Evolutionary conservation across 2,888 invertebrate genomes (phyloP).

Genomic region (Eupithecia subfuscata): DNA sequence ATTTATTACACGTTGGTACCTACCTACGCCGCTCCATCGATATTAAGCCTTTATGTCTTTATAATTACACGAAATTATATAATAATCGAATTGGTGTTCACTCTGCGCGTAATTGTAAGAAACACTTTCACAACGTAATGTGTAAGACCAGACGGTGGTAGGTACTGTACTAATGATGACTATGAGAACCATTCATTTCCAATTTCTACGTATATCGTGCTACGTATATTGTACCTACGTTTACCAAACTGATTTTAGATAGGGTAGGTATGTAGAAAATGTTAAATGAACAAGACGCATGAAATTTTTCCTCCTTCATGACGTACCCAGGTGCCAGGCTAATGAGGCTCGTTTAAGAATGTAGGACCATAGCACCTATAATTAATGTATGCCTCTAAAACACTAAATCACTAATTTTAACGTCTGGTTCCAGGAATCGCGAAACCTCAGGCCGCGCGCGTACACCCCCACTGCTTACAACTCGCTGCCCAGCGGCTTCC

Average conservation of each 20-base stretch:
- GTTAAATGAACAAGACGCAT: not conserved
- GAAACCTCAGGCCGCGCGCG: slow-evolving; percentile 78
- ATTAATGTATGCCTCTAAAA: not conserved
- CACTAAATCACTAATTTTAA: not conserved
- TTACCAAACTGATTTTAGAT: too few species aligned
- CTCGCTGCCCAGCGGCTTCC: slow-evolving; percentile 74
- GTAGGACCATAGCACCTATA: not conserved
- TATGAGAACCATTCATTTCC: not conserved
- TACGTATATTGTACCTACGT: too few species aligned
- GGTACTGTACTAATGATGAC: not conserved
- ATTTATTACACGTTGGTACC: slow-evolving; percentile 22
- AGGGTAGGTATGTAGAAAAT: too few species aligned
- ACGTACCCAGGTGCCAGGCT: not conserved
- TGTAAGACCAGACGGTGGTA: not conserved
- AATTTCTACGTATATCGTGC: too few species aligned
- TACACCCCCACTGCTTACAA: slow-evolving; percentile 73
- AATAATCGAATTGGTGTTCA: slow-evolving; percentile 44
- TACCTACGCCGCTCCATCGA: slow-evolving; percentile 22
- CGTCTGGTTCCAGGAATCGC: slow-evolving; percentile 67
- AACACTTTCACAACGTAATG: slow-evolving; percentile 36
- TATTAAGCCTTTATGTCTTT: slow-evolving; percentile 37
- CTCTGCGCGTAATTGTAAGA: slow-evolving; percentile 39
- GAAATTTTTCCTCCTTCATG: not conserved
- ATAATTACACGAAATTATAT: slow-evolving; percentile 56
- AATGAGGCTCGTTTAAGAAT: not conserved